phyloP scores from a whole-genome alignment of 2,888 invertebrate species.

The Kuschelorhynchus macadamiae region DNA sequence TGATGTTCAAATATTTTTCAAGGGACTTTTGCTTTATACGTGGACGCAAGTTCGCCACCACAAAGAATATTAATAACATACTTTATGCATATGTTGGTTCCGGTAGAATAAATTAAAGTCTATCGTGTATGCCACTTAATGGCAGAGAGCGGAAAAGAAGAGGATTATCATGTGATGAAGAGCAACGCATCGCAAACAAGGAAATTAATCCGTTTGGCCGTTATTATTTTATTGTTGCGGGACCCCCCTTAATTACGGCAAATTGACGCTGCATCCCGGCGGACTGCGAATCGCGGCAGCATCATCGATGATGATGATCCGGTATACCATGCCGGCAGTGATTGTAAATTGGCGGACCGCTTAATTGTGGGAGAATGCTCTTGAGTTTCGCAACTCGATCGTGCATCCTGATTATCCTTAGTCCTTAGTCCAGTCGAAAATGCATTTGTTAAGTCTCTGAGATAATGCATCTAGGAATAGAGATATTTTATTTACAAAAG shows the following conservation, averaged over 20 bases:
- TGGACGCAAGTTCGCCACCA: too few species aligned
- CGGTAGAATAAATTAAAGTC: too few species aligned
- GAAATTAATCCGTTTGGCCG: slow-evolving; percentile 26
- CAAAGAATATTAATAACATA: too few species aligned
- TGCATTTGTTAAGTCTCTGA: too few species aligned
- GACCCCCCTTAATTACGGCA: slow-evolving; percentile 22
- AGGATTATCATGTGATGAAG: slow-evolving; percentile 21
- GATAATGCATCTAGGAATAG: too few species aligned
- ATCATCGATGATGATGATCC: slow-evolving; percentile 21
- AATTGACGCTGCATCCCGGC: slow-evolving; percentile 27
- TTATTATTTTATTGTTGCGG: slow-evolving; percentile 29
- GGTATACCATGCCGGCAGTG: slow-evolving; percentile 52
- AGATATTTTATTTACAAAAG: too few species aligned
- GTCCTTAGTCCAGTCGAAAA: slow-evolving; percentile 26
- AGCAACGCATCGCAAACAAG: slow-evolving; percentile 17
- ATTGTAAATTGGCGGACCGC: slow-evolving; percentile 58
- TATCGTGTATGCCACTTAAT: too few species aligned
- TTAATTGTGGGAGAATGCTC: slow-evolving; percentile 63
- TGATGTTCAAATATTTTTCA: too few species aligned
- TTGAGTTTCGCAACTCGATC: slow-evolving; percentile 35
- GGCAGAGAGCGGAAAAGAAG: slow-evolving; percentile 19
- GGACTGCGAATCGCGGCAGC: slow-evolving; percentile 18
- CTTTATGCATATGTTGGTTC: too few species aligned
- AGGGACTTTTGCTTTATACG: too few species aligned
- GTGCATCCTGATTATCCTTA: slow-evolving; percentile 19